Evolutionary conservation across 30 jellyfish, hydroid and myxozoan species (phyloP).

Genomic region (Chrysaora quinquecirrha): DNA sequence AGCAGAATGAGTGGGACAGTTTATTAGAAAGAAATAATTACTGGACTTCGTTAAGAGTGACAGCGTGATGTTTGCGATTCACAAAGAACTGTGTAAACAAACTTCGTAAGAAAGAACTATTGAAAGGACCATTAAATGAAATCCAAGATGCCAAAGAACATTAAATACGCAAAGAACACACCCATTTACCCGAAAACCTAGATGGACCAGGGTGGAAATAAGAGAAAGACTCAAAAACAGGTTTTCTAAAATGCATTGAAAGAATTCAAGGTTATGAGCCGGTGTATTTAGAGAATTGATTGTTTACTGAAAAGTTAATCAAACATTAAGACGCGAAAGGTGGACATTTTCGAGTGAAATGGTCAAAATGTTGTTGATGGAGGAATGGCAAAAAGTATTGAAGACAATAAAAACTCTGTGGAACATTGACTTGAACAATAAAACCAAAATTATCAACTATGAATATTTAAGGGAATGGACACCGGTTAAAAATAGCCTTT

Average conservation of each 20-base stretch:
- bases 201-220: slow-evolving; percentile 4
- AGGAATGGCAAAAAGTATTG: too few species aligned
- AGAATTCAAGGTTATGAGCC: slow-evolving; percentile 4
- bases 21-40: neutral
- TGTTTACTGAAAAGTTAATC: slow-evolving; percentile 19
- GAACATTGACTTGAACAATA: too few species aligned
- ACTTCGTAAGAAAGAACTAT: neutral
- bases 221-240: neutral
- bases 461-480: too few species aligned
- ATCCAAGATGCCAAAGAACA: slow-evolving; percentile 20
- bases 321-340: slow-evolving; percentile 5
- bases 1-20: slow-evolving; percentile 21
- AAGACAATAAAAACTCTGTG: too few species aligned
- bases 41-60: slow-evolving; percentile 5
- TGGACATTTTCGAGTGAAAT: neutral
- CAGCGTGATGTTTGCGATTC: slow-evolving; percentile 38
- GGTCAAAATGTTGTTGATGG: too few species aligned
- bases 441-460: too few species aligned
- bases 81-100: slow-evolving; percentile 10
- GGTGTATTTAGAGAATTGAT: slow-evolving; percentile 17
- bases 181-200: neutral
- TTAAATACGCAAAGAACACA: slow-evolving; percentile 20
- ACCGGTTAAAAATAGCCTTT: too few species aligned
- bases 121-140: slow-evolving; percentile 7
- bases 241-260: neutral